These are phyloP conservation scores for Lobophora halterata DNA, from an alignment of 2,888 invertebrate genomes.

Conservation along the genomic window DNA sequence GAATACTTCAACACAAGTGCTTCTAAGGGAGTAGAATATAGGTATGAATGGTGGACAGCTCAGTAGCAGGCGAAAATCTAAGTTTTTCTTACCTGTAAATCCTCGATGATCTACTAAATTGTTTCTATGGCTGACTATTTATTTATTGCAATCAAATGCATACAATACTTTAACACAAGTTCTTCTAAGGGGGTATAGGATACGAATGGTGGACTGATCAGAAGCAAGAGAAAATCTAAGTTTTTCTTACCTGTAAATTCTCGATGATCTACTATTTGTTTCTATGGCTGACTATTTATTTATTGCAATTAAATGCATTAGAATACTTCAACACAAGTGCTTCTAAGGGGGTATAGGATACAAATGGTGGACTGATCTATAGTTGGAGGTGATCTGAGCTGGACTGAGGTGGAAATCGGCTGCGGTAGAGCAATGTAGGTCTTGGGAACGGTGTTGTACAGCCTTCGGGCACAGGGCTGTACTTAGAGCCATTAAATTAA, in stretches of 20 bases:
- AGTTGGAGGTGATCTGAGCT: conserved; percentile 53
- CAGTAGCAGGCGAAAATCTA: no score
- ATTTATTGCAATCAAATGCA: no score
- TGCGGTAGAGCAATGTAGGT: conserved; percentile 69
- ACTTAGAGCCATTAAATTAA: conserved; percentile 27
- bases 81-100: conserved; percentile 12
- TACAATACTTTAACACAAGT: no score
- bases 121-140: no score
- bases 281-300: no score
- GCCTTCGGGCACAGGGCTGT: conserved; percentile 64
- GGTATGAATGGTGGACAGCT: no score
- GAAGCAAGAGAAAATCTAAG: no score
- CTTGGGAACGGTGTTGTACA: conserved; percentile 51
- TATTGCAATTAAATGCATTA: no score
- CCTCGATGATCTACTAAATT: background rate
- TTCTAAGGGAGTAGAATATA: no score
- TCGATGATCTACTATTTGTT: background rate
- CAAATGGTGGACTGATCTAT: conserved; percentile 40
- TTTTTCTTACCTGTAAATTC: conserved; percentile 11
- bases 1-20: no score
- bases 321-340: conserved; percentile 1
- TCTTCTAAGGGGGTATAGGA: no score
- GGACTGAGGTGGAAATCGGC: conserved; percentile 57
- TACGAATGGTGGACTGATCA: no score
- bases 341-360: conserved; percentile 1